Percentiles rank a stretch among this genome's conserved stretches.
Conservation (phyloP, 2,888 invertebrate species). For the Meganola albula region DNA sequence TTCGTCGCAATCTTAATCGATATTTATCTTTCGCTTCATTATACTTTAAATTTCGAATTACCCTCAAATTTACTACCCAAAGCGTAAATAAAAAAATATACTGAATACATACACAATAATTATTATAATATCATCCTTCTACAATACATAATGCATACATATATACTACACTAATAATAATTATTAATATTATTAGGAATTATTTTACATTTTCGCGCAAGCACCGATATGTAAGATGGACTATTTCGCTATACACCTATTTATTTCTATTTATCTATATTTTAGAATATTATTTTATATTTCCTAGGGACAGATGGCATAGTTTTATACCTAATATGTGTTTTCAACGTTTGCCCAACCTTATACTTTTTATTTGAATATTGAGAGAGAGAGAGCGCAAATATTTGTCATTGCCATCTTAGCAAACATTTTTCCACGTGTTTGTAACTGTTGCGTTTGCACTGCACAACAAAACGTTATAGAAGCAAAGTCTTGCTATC, state of each 20-base stretch:
- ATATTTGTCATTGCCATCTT: no score
- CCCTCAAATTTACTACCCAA: no score
- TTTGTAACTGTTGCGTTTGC: no score
- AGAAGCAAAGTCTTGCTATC: no score
- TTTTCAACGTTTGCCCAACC: slow-evolving; percentile 27
- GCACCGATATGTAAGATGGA: slow-evolving; percentile 77
- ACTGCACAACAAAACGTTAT: no score
- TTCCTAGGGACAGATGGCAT: slow-evolving; percentile 60
- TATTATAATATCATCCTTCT: slow-evolving; percentile 37
- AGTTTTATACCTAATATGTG: slow-evolving; percentile 31
- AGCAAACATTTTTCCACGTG: no score
- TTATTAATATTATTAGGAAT: slow-evolving; percentile 54
- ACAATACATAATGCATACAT: slow-evolving; percentile 36
- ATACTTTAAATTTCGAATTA: no score
- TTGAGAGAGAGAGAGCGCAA: no score
- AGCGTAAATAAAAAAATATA: slow-evolving; percentile 17
- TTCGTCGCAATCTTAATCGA: no score
- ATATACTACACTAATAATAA: slow-evolving; percentile 42
- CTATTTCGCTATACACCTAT: slow-evolving; percentile 48
- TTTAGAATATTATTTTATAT: slow-evolving; percentile 65
- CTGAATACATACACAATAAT: no score
- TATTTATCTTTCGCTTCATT: no score
- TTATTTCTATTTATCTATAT: slow-evolving; percentile 35
- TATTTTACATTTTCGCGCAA: slow-evolving; percentile 53
- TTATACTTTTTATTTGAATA: no score